Evolutionary conservation across 2,888 invertebrate species (phyloP).

Genomic region (Ditylenchus weischeri): DNA sequence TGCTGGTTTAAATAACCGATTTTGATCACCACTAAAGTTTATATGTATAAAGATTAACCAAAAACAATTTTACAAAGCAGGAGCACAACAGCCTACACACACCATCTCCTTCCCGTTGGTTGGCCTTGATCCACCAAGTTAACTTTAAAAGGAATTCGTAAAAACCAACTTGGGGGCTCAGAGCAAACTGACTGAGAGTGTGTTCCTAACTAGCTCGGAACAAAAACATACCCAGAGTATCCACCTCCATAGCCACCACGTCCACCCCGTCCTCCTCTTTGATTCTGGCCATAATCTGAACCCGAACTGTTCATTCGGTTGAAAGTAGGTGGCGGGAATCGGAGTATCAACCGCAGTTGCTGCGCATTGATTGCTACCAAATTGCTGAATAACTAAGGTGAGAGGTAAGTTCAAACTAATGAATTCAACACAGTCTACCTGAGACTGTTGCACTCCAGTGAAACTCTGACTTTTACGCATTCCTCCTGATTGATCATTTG

Average conservation of each 20-base stretch:
- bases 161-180: no score
- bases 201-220: neutral
- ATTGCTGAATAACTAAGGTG: conserved; percentile 4
- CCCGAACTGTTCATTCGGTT: conserved; percentile 8
- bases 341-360: neutral
- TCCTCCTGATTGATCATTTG: conserved; percentile 18
- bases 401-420: neutral
- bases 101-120: no score
- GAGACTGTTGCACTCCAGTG: conserved; percentile 30
- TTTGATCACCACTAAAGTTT: neutral
- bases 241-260: conserved; percentile 5
- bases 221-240: neutral
- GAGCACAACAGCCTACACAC: no score
- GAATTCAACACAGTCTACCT: conserved; percentile 14
- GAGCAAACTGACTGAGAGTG: no score
- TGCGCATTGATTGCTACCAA: conserved; percentile 13
- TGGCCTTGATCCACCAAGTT: neutral
- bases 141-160: neutral
- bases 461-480: conserved; percentile 40
- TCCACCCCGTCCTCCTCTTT: conserved; percentile 24
- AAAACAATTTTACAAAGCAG: no score
- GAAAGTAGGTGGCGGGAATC: neutral
- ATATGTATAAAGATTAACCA: neutral
- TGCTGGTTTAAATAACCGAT: neutral
- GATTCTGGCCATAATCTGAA: neutral